Conservation (phyloP, 2,113 vertebrate species). For the Coturnix japonica region DNA sequence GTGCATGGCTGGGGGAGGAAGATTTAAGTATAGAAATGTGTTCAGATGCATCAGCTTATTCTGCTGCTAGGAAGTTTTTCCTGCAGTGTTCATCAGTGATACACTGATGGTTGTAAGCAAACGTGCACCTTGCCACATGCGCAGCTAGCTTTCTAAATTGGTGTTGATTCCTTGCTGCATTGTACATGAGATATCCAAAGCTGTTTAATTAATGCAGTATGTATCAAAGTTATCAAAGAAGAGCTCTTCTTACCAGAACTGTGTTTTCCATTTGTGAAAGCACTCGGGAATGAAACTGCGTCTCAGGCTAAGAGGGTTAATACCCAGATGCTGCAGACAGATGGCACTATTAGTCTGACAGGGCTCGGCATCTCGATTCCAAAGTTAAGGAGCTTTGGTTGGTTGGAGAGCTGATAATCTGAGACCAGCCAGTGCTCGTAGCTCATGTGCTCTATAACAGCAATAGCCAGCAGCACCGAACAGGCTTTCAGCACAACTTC, state of each 20-base stretch:
- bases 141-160: constrained; percentile 23
- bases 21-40: background rate
- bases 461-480: background rate
- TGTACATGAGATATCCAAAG: constrained; percentile 17
- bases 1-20: background rate
- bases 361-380: constrained; percentile 48
- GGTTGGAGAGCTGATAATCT: constrained; percentile 49
- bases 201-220: background rate
- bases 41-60: background rate
- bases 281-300: background rate
- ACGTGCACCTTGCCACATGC: background rate
- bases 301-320: constrained; percentile 24
- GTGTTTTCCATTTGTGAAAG: background rate
- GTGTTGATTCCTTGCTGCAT: background rate
- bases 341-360: constrained; percentile 61
- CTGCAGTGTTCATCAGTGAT: background rate
- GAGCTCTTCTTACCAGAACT: background rate
- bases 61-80: background rate
- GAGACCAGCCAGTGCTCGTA: constrained; percentile 9
- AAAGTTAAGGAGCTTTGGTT: constrained; percentile 66
- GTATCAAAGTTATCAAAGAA: background rate
- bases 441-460: background rate
- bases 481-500: background rate
- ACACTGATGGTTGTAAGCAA: background rate
- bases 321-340: constrained; percentile 60